Percentiles rank a stretch among this genome's conserved stretches.
Evolutionary conservation across 92 coral and sea anemone genomes (phyloP).

Genomic region (Heteractis magnifica): DNA sequence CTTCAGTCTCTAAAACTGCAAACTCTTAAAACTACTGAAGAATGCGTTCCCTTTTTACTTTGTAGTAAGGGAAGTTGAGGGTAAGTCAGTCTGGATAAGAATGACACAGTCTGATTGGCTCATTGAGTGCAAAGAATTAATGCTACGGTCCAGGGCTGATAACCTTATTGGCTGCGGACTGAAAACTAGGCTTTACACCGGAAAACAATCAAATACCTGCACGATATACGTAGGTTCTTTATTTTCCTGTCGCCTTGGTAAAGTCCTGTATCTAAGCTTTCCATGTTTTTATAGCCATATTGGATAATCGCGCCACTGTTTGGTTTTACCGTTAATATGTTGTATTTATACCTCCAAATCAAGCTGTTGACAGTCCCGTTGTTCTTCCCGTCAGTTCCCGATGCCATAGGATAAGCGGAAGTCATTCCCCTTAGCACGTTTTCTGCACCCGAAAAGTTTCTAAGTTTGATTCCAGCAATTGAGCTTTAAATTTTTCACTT

Average conservation of each 20-base stretch:
- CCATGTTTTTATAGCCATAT: not conserved
- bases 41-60: not conserved
- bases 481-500: too few species aligned
- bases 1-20: too few species aligned
- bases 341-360: not conserved
- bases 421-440: too few species aligned
- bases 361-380: not conserved
- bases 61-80: not conserved
- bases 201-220: not conserved
- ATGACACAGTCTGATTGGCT: not conserved
- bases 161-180: not conserved
- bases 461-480: too few species aligned
- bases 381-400: not conserved
- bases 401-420: too few species aligned
- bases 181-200: not conserved
- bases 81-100: not conserved
- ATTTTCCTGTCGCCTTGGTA: not conserved
- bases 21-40: too few species aligned
- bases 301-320: not conserved
- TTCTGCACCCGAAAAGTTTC: too few species aligned
- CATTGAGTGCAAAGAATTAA: not conserved
- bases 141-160: not conserved
- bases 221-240: not conserved
- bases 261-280: not conserved
- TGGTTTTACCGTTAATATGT: not conserved